Base-by-base conservation (phyloP, 2,888 invertebrate genomes). In the Meghimatium bilineatum region DNA sequence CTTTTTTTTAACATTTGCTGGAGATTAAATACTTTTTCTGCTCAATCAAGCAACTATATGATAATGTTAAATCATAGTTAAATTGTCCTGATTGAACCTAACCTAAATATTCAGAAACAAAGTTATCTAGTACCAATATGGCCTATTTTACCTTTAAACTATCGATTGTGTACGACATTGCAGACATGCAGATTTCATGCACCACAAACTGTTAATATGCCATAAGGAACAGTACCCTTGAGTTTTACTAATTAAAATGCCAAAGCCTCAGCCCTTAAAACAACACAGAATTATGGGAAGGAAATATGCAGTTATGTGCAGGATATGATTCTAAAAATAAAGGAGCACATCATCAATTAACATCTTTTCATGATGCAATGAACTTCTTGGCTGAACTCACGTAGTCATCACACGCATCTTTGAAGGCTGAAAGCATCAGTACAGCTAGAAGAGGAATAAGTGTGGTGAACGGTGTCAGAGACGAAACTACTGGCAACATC, bases 381-480 rank as follows among this genome's bases (percentile, higher is more conserved):
- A 29, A 1, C 17, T 56, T 23, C 49, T 29, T 71, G n/a, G 52
- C 10, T 12, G 79, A 82, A 91, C 91, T 92, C 89, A 91, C 99
- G 95, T 97, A 97, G 94, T 99, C 99, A 95, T 99, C 99, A 94
- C 98, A 97, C 91, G 97, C 98, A 95, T 99, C 99, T 95, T 99
- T 99, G 91, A 98, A 96, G 92, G 98, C 98, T 90, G 99, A 98
- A 93, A 99, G 96, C 84, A 96, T 96, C 88, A 99, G 95, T 91
- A 99, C 99, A 88, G 98, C 97, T 91, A 97, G 97, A 91, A 99
- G 96, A 88, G 99, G 99, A 94, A 99, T 97, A 89, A 98, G 97
- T 90, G 99, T 99, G 89, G 99, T 98, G 93, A 99, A 96, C 89
- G 98, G 98, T 86, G 99, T 98, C 92, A 99, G 95, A 91, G 98